Evolutionary conservation across 2,888 invertebrate species (phyloP), one percentile per base, ranked within the genome.

Genomic region (Ormia ochracea): DNA sequence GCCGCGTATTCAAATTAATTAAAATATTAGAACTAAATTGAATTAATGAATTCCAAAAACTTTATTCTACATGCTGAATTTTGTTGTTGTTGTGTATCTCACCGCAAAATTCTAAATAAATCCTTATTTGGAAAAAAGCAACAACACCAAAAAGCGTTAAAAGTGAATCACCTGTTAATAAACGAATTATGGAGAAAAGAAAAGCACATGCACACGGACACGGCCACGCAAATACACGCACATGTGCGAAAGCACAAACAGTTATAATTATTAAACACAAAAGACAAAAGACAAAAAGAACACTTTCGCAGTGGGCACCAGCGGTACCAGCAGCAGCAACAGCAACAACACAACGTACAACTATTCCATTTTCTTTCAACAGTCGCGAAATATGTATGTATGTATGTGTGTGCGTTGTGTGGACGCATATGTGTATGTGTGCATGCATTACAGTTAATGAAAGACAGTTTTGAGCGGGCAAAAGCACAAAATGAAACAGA

Each of bases 91-190:
- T 38, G 52, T 50, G 31, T 48, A 3, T 69, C 19, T 56, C 59
- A 70, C 56, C 70, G 68, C 66, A 80, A 41, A 80, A 76, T 80
- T 80, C 80, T 68, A 41, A 48, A 48, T 61, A 80, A 80, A 76
- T 80, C 75, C 76, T 66, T 72, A 66, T 63, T n/a, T 63, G 61
- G 56, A 41, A 63, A 36, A 12, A 43, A 63, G 63, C 21, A 59
- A 33, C n/a, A 31, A 31, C n/a, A n/a, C n/a, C n/a, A n/a, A n/a
- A n/a, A n/a, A 50, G 54, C 31, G 21, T 23, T 41, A 23, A 65
- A 50, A 58, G 38, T 72, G 72, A 78, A 43, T 63, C 72, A 74
- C 45, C 70, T 7, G 52, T 63, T 61, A 45, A 19, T 56, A 63
- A 74, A 68, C 74, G 63, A 74, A 21, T 74, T 33, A 61, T 61